Percentiles rank a stretch among this genome's conserved stretches.
These are phyloP conservation scores for Lycocorax pyrrhopterus DNA, from an alignment of 2,113 vertebrate genomes.

Conservation along the genomic window DNA sequence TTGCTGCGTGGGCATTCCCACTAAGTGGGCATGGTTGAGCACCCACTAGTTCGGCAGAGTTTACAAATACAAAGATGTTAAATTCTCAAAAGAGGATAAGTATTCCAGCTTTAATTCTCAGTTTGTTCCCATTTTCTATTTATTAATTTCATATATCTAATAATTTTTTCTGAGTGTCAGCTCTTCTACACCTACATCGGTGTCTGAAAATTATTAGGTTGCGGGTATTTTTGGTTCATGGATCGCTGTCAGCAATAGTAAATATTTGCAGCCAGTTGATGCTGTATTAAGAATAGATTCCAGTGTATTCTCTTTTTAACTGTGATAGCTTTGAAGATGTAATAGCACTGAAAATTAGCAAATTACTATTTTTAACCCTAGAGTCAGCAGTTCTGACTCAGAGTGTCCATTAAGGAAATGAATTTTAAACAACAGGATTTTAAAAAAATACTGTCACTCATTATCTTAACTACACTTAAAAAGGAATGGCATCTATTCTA, in stretches of 20 bases:
- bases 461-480: not conserved
- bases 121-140: not conserved
- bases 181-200: not conserved
- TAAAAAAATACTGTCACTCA: not conserved
- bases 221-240: not conserved
- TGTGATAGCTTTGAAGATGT: not conserved
- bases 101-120: not conserved
- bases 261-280: not conserved
- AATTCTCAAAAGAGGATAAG: not conserved
- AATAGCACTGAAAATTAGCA: constrained; percentile 5
- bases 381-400: constrained; percentile 6
- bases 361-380: constrained; percentile 23
- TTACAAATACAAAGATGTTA: not conserved
- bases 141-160: not conserved
- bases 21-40: not conserved
- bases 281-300: not conserved
- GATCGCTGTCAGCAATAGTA: not conserved
- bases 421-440: not conserved
- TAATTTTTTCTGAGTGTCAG: not conserved
- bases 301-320: not conserved
- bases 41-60: rapidly evolving
- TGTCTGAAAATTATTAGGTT: not conserved
- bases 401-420: not conserved
- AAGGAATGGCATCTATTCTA: not conserved
- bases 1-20: not conserved